Percentiles rank a stretch among this genome's conserved stretches.
Conservation (phyloP, 2,113 vertebrate species). For the Toxostoma redivivum region DNA sequence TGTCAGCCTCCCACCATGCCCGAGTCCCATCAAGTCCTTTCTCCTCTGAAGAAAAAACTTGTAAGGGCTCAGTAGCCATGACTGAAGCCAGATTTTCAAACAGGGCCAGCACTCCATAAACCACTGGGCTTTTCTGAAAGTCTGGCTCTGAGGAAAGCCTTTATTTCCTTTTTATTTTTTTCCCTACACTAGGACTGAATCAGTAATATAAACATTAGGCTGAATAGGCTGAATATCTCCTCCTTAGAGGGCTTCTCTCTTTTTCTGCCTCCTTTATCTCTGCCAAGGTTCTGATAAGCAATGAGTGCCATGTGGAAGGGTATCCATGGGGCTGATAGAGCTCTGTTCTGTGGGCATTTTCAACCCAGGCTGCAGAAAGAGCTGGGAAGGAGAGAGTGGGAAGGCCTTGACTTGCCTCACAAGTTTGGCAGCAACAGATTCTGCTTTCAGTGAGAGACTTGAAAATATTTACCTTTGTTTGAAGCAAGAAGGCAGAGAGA, state of each 20-base stretch:
- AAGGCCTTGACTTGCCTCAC: background rate
- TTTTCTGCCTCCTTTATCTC: background rate
- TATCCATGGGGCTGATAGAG: background rate
- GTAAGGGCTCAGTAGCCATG: background rate
- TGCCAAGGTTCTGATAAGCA: background rate
- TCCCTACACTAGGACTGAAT: background rate
- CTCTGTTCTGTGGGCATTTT: background rate
- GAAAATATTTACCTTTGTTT: background rate
- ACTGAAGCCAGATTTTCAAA: conserved; percentile 12
- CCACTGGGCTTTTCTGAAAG: background rate
- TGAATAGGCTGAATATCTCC: background rate
- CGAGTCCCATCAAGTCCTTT: background rate
- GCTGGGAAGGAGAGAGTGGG: background rate
- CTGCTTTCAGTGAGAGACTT: background rate
- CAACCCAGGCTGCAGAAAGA: background rate
- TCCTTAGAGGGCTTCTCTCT: background rate
- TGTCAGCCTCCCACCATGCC: background rate
- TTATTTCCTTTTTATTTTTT: background rate
- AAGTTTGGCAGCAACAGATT: background rate
- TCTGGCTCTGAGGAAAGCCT: background rate
- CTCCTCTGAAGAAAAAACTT: background rate
- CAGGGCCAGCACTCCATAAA: background rate
- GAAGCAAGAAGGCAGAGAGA: background rate
- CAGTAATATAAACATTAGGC: background rate
- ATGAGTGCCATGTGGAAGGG: rapidly evolving